A percentile compares a stretch with the other conserved stretches of the same genome.
Evolutionary conservation across 2,113 vertebrate genomes (phyloP).

Genomic region (Varanus komodoensis): DNA sequence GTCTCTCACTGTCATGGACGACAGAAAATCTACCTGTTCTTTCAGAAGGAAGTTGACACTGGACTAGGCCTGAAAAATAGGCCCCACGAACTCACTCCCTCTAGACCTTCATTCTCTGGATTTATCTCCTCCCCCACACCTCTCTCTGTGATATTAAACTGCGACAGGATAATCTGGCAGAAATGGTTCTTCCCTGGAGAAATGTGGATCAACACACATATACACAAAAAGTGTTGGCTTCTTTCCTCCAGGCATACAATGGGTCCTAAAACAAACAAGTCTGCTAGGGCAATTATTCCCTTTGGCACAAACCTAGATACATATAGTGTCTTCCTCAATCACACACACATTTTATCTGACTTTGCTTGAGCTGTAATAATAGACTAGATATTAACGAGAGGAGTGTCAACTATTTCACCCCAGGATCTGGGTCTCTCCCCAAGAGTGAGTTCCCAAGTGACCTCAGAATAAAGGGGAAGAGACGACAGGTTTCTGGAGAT

Average conservation of each 20-base stretch:
- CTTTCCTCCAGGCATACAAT: not conserved
- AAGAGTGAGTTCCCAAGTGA: not conserved
- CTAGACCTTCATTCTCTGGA: slow-evolving; percentile 41
- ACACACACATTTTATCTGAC: not conserved
- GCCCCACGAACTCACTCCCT: slow-evolving; percentile 59
- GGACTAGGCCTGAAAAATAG: slow-evolving; percentile 55
- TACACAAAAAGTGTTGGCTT: not conserved
- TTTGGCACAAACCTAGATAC: slow-evolving; percentile 6
- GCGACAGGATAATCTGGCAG: not conserved
- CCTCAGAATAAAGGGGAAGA: not conserved
- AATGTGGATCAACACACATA: not conserved
- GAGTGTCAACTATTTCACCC: not conserved
- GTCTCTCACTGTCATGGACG: slow-evolving; percentile 62
- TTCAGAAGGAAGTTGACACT: slow-evolving; percentile 26
- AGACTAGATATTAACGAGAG: not conserved
- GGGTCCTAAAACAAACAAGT: slow-evolving; percentile 32
- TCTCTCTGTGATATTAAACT: not conserved
- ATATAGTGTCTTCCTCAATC: not conserved
- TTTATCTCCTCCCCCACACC: slow-evolving; percentile 35
- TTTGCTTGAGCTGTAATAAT: not conserved
- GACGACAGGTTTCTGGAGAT: not conserved
- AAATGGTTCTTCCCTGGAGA: not conserved
- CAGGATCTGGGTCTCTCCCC: not conserved
- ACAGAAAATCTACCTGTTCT: slow-evolving; percentile 50
- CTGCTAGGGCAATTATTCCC: slow-evolving; percentile 6